Percentiles rank a stretch among this genome's conserved stretches.
Conservation (phyloP, 2,113 vertebrate species). For the Hemiscyllium ocellatum region DNA sequence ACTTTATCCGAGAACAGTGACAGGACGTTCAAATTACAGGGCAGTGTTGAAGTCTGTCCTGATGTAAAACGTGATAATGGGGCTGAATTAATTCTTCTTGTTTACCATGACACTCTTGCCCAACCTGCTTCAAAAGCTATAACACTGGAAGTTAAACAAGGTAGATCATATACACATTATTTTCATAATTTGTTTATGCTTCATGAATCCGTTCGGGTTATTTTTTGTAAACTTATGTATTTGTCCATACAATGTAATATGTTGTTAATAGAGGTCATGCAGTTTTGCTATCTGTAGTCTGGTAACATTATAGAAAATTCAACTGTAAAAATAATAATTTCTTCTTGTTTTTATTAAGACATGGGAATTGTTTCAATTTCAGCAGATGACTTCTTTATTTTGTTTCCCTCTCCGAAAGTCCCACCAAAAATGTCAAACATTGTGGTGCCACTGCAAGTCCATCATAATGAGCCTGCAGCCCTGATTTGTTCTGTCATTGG, state of each 20-base stretch:
- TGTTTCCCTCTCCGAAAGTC: constrained; percentile 10
- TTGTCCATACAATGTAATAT: not conserved
- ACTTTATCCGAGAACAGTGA: not conserved
- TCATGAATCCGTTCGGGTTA: not conserved
- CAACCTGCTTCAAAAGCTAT: not conserved
- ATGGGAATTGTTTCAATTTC: not conserved
- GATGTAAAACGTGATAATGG: not conserved
- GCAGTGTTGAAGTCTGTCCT: not conserved
- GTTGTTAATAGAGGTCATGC: not conserved
- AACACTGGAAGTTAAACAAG: constrained; percentile 14
- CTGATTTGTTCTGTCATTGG: constrained; percentile 39
- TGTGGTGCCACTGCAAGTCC: not conserved
- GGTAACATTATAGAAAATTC: not conserved
- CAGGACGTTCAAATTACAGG: accelerated
- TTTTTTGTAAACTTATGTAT: not conserved
- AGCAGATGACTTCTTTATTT: not conserved
- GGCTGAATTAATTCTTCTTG: constrained; percentile 19
- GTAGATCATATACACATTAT: not conserved
- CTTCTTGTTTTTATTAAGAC: not conserved
- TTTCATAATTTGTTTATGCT: not conserved
- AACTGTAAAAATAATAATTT: not conserved
- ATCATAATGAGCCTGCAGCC: constrained; percentile 27
- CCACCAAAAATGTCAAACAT: constrained; percentile 38
- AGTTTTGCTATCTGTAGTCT: not conserved
- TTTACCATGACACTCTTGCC: not conserved